Base-by-base conservation (phyloP, 2,113 vertebrate genomes). In the Pollimyrus isidori region DNA sequence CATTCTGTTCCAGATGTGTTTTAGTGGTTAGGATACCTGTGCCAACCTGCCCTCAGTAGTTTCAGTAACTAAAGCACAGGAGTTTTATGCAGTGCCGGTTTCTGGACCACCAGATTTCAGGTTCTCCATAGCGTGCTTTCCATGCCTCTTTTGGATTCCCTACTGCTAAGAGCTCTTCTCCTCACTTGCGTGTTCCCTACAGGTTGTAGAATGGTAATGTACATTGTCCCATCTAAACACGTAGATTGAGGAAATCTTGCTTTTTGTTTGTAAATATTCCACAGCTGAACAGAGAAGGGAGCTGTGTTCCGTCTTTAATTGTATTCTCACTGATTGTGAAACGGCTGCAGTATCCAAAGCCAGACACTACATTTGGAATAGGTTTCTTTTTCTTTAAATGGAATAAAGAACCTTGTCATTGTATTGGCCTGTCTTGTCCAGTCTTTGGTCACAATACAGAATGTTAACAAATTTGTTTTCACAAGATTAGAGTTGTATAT, bases 351-450 rank as follows among this genome's bases (percentile, higher is more conserved):
- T 91, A 53, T 87, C 91, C 62, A 92, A 90, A 52, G 73, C 76
- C 91, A 94, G 91, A 91, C 53, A 87, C 87, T 90, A 85, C 92
- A 21, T 45, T 58, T 90, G 50, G 52, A 87, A 85, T 89, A 86
- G 49, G 88, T 87, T 82, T 87, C 30, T 87, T 87, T 83, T 90
- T 90, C 82, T 88, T 56, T 88, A 35, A 76, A 52, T 90, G 82
- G 84, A 90, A 86, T 90, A 90, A 90, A 90, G 88, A 53, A 89
- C 88, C 80, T 84, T 89, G 73, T 83, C 84, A 85, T 85, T 84
- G 42, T 45, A 6, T 62, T 85, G 30, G 50, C 52, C 35, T 48
- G 62, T 87, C 46, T 49, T 26, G 45, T 21, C 35, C 26, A 87
- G 50, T 87, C 50, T 53, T 87, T 87, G 85, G 73, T 42, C 73